Conservation (phyloP, 53 echinoderm and acorn worm genomes). For the Temnopleurus reevesii region DNA sequence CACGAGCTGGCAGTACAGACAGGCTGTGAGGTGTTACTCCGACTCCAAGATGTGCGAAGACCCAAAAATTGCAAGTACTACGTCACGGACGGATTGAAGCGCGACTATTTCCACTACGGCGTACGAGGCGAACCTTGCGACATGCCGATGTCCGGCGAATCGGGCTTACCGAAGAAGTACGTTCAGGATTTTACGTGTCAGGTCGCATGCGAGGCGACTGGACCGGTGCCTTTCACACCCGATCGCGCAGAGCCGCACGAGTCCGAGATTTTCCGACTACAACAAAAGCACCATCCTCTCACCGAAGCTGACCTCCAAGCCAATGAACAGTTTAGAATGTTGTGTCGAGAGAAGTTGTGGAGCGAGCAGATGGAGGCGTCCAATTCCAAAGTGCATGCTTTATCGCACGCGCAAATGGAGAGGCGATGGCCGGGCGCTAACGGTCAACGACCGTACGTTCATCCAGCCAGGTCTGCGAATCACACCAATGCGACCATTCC, state of each 20-base stretch:
- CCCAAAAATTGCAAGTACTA: constrained; percentile 33
- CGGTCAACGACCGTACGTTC: background rate
- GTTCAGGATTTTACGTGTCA: constrained; percentile 39
- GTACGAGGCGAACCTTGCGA: constrained; percentile 20
- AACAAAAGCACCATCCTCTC: background rate
- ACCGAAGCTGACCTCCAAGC: background rate
- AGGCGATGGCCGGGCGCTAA: constrained; percentile 2
- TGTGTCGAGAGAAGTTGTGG: constrained; percentile 19
- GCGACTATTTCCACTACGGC: constrained; percentile 22
- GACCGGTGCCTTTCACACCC: background rate
- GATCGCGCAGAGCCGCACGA: background rate
- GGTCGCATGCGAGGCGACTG: constrained; percentile 9
- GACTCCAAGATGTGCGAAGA: constrained; percentile 14
- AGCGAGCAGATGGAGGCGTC: background rate
- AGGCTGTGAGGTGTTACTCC: constrained; percentile 56
- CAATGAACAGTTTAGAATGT: background rate
- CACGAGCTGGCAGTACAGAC: constrained; percentile 61
- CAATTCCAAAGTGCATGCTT: background rate
- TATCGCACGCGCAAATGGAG: background rate
- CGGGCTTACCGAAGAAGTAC: constrained; percentile 42
- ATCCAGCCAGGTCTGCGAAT: background rate
- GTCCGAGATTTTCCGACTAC: background rate
- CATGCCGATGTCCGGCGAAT: constrained; percentile 50
- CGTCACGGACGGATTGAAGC: constrained; percentile 26
- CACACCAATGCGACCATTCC: background rate